Conservation (phyloP, 1,140 invertebrate genomes). For the Caenorhabditis inopinata region DNA sequence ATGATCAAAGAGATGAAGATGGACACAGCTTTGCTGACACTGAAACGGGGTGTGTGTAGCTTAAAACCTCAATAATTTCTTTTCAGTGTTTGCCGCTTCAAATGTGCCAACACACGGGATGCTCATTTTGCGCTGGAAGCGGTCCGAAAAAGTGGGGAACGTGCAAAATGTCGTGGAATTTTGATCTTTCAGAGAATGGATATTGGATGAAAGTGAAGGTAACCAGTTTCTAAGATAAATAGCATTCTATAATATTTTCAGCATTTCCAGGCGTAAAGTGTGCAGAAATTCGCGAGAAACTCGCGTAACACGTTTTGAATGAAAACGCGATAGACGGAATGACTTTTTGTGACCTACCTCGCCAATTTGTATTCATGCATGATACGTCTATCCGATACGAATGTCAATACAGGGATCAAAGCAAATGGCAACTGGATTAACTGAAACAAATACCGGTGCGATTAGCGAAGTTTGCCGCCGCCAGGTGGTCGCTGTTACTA, state of each 20-base stretch:
- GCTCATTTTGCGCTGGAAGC: too few relatives aligned
- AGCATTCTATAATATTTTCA: too few relatives aligned
- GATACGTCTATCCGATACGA: conserved; percentile 77
- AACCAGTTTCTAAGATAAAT: too few relatives aligned
- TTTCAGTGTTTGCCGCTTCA: too few relatives aligned
- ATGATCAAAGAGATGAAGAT: conserved; percentile 72
- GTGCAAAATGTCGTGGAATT: too few relatives aligned
- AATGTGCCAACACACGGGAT: neutral
- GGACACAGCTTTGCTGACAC: conserved; percentile 48
- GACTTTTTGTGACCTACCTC: conserved; percentile 69
- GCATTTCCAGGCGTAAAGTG: too few relatives aligned
- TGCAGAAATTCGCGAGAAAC: neutral
- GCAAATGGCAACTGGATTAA: conserved; percentile 70
- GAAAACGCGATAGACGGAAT: conserved; percentile 5
- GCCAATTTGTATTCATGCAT: conserved; percentile 83
- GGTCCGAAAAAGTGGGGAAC: too few relatives aligned
- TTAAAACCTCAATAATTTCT: too few relatives aligned
- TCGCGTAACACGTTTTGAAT: neutral
- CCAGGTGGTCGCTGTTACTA: too few relatives aligned
- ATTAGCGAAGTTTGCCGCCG: neutral
- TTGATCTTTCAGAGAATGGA: too few relatives aligned
- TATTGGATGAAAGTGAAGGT: too few relatives aligned
- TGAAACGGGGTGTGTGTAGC: conserved; percentile 42
- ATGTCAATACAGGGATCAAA: conserved; percentile 81
- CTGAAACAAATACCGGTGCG: neutral